Evolutionary conservation across 2,888 invertebrate genomes (phyloP), one percentile per base, ranked within the genome.

Genomic region (Microchrysa polita): DNA sequence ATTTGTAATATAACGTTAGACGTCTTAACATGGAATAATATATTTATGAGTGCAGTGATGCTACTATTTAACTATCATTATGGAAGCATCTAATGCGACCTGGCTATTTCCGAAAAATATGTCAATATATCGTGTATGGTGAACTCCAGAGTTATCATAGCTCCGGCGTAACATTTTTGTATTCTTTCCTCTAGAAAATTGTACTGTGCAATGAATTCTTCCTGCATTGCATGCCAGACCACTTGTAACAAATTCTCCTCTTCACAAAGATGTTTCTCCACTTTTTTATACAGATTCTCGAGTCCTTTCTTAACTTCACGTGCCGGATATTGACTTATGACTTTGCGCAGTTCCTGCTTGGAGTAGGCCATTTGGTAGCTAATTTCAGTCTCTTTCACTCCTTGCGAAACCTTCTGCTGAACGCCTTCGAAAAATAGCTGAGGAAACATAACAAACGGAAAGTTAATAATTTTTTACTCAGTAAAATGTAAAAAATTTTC

Each of bases 201-300:
- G 86, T 98, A 96, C 84, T 98, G 98, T 79, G 93, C 92, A 79
- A 99, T 94, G 86, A 99, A 98, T 87, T 98, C 98, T 84, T 98
- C 96, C 87, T 98, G 98, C 98, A 99, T 98, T 80, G 97, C 95
- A 82, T 96, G 91, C 99, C 99, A 99, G 74, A 99, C 98, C 67
- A 99, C 98, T 90, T 94, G 86, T 80, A 97, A 87, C 77, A 97
- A 88, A 81, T 96, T 97, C 83, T 94, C 94, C 85, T 96, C 95
- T 85, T 97, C 97, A 81, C 95, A 95, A 60, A 98, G 87, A 86
- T 99, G 98, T 87, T 98, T 98, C 84, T 98, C 98, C 73, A 98
- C 96, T 85, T 96, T 97, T 84, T 93, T 93, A 85, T 96, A 97
- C 76, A 98, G 88, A 80, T 94, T 91, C 85, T 97, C 97, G 77